Conservation (phyloP, 2,113 vertebrate genomes). For the Neotoma lepida region DNA sequence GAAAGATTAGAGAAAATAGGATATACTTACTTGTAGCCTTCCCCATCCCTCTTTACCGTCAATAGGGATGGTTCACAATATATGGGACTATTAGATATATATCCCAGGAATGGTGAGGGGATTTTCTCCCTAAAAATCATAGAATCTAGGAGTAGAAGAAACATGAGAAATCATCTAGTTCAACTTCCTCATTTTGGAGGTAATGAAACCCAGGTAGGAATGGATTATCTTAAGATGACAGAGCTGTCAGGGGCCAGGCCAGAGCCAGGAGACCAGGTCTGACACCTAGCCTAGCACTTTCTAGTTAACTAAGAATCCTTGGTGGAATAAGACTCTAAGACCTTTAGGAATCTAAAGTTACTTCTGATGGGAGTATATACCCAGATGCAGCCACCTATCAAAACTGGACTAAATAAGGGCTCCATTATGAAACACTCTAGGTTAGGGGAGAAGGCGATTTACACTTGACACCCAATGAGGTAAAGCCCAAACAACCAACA, state of each 20-base stretch:
- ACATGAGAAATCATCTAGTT: constrained; percentile 75
- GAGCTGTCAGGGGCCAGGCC: background rate
- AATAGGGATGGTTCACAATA: constrained; percentile 77
- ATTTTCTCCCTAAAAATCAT: constrained; percentile 80
- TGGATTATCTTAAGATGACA: background rate
- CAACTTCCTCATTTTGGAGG: constrained; percentile 66
- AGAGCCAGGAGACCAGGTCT: background rate
- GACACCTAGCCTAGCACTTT: background rate
- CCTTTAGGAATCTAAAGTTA: constrained; percentile 26
- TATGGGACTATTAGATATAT: constrained; percentile 77
- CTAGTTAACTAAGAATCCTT: background rate
- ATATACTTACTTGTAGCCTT: constrained; percentile 78
- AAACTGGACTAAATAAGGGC: constrained; percentile 15
- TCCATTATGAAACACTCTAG: constrained; percentile 12
- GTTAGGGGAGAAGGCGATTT: background rate
- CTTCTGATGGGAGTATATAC: constrained; percentile 26
- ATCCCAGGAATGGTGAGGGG: constrained; percentile 75
- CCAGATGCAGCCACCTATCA: constrained; percentile 12
- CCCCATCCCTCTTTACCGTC: constrained; percentile 78
- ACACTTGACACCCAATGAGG: background rate
- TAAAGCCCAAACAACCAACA: background rate
- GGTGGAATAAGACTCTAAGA: background rate
- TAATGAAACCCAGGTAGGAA: constrained; percentile 73
- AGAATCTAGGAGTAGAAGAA: constrained; percentile 80
- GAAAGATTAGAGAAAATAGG: constrained; percentile 68